These are phyloP conservation scores for Ectemnius cavifrons DNA, from an alignment of 2,888 invertebrate genomes.

Conservation along the genomic window DNA sequence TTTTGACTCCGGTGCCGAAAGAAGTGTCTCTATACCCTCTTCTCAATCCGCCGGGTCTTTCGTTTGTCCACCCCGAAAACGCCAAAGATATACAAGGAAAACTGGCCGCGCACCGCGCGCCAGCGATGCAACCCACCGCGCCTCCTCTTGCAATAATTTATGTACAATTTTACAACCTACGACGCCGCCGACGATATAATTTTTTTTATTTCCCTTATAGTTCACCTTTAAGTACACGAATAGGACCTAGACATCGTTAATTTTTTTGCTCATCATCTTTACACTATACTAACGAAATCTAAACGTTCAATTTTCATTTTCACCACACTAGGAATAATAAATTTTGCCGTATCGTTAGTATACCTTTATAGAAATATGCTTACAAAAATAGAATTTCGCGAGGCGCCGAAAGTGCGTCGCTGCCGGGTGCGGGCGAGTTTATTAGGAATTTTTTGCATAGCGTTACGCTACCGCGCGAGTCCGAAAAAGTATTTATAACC, in stretches of 20 bases:
- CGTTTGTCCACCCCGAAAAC: conserved; percentile 29
- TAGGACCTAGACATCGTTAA: conserved; percentile 78
- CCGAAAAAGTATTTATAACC: conserved; percentile 3
- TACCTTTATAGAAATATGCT: conserved; percentile 78
- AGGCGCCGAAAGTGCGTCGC: conserved; percentile 75
- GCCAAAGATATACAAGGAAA: conserved; percentile 62
- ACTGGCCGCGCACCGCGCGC: conserved; percentile 68
- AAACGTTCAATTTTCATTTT: conserved; percentile 78
- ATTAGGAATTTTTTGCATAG: conserved; percentile 55
- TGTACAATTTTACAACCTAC: conserved; percentile 82
- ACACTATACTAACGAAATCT: conserved; percentile 79
- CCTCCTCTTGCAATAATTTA: conserved; percentile 82
- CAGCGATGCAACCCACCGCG: conserved; percentile 76
- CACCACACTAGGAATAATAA: conserved; percentile 78
- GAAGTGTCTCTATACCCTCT: conserved; percentile 26
- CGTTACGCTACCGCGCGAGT: conserved; percentile 18
- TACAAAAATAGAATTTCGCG: conserved; percentile 79
- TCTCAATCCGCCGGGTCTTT: conserved; percentile 3
- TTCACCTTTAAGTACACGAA: conserved; percentile 75
- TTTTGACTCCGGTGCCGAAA: conserved; percentile 59
- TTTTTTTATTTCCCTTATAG: conserved; percentile 68
- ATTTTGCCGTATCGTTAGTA: conserved; percentile 78
- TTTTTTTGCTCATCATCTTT: conserved; percentile 71
- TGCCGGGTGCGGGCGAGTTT: conserved; percentile 72
- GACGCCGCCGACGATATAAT: conserved; percentile 77